phyloP scores from a whole-genome alignment of 2,797 vertebrate species.

The Myoxocephalus aenaeus region DNA sequence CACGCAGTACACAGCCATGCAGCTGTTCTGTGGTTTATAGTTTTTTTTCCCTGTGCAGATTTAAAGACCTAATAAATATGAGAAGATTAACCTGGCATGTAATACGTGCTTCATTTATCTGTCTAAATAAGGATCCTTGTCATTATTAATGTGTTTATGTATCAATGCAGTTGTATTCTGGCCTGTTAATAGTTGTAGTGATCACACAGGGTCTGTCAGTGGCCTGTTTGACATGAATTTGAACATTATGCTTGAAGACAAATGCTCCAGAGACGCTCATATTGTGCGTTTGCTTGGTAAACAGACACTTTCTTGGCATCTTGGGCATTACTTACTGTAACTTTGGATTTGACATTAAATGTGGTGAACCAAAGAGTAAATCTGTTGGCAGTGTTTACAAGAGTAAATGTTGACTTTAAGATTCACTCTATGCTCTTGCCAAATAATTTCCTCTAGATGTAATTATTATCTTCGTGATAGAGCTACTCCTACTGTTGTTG shows the following conservation, averaged over 20 bases:
- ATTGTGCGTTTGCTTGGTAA: constrained; percentile 45
- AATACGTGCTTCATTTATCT: constrained; percentile 31
- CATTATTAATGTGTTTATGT: constrained; percentile 29
- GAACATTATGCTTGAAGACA: constrained; percentile 31
- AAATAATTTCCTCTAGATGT: constrained; percentile 32
- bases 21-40: constrained; percentile 47
- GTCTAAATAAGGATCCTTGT: constrained; percentile 13
- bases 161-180: constrained; percentile 15
- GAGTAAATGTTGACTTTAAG: constrained; percentile 29
- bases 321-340: constrained; percentile 43
- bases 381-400: constrained; percentile 23
- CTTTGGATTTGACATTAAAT: constrained; percentile 46
- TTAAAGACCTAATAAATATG: constrained; percentile 36
- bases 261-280: constrained; percentile 34
- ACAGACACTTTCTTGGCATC: constrained; percentile 62
- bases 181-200: constrained; percentile 38
- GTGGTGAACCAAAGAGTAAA: constrained; percentile 9
- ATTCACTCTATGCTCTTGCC: constrained; percentile 7
- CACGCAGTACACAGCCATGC: constrained; percentile 5
- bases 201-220: constrained; percentile 34
- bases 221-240: constrained; percentile 52
- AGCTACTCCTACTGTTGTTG: constrained; percentile 6
- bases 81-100: constrained; percentile 29
- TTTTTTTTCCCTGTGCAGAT: background rate
- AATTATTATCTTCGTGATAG: constrained; percentile 18